Conservation (phyloP, 2,113 vertebrate genomes). For the Megaptera novaeangliae region DNA sequence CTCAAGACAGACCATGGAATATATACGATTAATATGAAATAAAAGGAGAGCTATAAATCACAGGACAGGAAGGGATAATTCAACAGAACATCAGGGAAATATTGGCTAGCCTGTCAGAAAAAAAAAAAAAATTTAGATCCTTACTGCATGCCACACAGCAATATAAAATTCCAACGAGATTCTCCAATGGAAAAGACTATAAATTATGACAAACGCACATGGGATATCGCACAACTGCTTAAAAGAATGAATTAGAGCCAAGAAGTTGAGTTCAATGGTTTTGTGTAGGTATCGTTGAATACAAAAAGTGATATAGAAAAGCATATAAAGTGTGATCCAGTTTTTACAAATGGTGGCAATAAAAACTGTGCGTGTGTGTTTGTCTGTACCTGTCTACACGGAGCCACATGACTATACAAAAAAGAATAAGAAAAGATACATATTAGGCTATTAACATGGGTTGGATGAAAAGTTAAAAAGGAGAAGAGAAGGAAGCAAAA, state of each 20-base stretch:
- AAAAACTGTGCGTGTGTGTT: neutral
- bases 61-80: neutral
- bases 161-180: neutral
- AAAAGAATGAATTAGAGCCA: neutral
- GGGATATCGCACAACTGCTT: neutral
- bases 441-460: neutral
- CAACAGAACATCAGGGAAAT: neutral
- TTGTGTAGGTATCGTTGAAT: neutral
- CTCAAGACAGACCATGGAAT: neutral
- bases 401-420: no score
- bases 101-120: neutral
- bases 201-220: neutral
- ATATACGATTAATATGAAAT: accelerated
- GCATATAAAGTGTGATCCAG: neutral
- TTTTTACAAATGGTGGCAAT: neutral
- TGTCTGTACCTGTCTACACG: no score
- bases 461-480: neutral
- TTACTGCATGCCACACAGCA: neutral
- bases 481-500: neutral
- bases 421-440: neutral
- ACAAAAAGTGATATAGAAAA: neutral
- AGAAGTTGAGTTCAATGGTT: neutral
- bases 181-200: neutral
- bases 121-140: neutral
- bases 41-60: neutral